Percentiles rank a stretch among this genome's conserved stretches.
These are phyloP conservation scores for Coboldia fuscipes DNA, from an alignment of 1,140 invertebrate species.

Conservation along the genomic window DNA sequence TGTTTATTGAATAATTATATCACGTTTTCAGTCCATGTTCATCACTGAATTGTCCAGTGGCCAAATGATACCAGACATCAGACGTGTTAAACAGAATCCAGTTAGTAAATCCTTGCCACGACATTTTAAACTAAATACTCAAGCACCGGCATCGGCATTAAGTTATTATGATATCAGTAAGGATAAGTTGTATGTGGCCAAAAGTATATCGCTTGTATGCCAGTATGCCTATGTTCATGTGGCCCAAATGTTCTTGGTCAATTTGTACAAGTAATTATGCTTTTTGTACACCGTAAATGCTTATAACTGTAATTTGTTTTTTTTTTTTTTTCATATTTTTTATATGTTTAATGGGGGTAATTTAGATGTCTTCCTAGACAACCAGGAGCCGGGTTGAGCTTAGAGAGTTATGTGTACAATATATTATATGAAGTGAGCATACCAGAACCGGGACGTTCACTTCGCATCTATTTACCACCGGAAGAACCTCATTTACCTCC, in stretches of 20 bases:
- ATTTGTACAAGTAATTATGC: slow-evolving; percentile 53
- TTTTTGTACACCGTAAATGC: not conserved
- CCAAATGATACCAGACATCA: slow-evolving; percentile 36
- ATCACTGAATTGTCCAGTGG: slow-evolving; percentile 70
- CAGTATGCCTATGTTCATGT: slow-evolving; percentile 77
- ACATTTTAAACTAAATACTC: slow-evolving; percentile 68
- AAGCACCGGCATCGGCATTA: slow-evolving; percentile 44
- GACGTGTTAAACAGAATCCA: slow-evolving; percentile 31
- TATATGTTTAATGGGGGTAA: too few species aligned
- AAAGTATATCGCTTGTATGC: slow-evolving; percentile 81
- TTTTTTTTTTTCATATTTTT: too few species aligned
- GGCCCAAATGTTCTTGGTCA: slow-evolving; percentile 62
- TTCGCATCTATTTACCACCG: slow-evolving; percentile 60
- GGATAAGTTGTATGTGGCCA: slow-evolving; percentile 85
- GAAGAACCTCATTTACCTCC: slow-evolving; percentile 45
- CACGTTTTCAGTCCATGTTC: slow-evolving; percentile 56
- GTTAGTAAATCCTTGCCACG: slow-evolving; percentile 56
- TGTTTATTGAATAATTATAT: slow-evolving; percentile 6
- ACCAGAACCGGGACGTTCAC: slow-evolving; percentile 64
- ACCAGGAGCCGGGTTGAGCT: slow-evolving; percentile 43
- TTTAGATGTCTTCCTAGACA: slow-evolving; percentile 49
- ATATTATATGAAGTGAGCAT: slow-evolving; percentile 84
- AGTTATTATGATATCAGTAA: slow-evolving; percentile 83
- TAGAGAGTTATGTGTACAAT: slow-evolving; percentile 91
- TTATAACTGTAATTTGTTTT: too few species aligned